Percentiles rank a stretch among this genome's conserved stretches.
phyloP scores from a whole-genome alignment of 2,113 vertebrate genomes.

The Gambusia affinis region DNA sequence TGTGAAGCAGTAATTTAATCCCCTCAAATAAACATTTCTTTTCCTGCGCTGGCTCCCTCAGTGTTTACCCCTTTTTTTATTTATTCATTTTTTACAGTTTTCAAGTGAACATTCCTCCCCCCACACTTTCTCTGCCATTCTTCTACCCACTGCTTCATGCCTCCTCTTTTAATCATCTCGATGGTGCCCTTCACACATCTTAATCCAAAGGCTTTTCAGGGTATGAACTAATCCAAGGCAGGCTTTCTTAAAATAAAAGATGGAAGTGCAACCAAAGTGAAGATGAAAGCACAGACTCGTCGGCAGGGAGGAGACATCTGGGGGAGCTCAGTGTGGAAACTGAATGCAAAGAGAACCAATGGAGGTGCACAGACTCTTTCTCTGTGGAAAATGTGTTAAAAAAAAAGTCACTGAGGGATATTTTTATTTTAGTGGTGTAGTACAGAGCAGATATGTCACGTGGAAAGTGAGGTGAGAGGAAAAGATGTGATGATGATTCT shows the following conservation, averaged over 20 bases:
- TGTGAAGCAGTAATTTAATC: slow-evolving; percentile 17
- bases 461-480: slow-evolving; percentile 32
- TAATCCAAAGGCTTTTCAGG: slow-evolving; percentile 55
- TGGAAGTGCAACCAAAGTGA: slow-evolving; percentile 50
- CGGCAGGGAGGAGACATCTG: slow-evolving; percentile 50
- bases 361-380: slow-evolving; percentile 25
- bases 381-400: slow-evolving; percentile 2
- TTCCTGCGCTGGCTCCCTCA: not conserved
- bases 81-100: not conserved
- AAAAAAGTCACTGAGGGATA: slow-evolving; percentile 32
- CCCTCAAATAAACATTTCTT: not conserved
- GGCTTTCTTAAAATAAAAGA: slow-evolving; percentile 62
- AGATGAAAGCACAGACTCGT: slow-evolving; percentile 62
- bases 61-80: not conserved
- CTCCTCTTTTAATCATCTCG: slow-evolving; percentile 28
- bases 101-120: not conserved
- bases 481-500: slow-evolving; percentile 21
- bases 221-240: slow-evolving; percentile 53
- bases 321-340: slow-evolving; percentile 29
- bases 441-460: slow-evolving; percentile 32
- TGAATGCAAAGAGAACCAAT: slow-evolving; percentile 24
- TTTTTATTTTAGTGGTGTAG: slow-evolving; percentile 57
- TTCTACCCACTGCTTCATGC: not conserved
- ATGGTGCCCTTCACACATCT: slow-evolving; percentile 28
- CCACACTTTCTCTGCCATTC: not conserved